phyloP scores from a whole-genome alignment of 2,888 invertebrate species.

The Cosmopolites sordidus region DNA sequence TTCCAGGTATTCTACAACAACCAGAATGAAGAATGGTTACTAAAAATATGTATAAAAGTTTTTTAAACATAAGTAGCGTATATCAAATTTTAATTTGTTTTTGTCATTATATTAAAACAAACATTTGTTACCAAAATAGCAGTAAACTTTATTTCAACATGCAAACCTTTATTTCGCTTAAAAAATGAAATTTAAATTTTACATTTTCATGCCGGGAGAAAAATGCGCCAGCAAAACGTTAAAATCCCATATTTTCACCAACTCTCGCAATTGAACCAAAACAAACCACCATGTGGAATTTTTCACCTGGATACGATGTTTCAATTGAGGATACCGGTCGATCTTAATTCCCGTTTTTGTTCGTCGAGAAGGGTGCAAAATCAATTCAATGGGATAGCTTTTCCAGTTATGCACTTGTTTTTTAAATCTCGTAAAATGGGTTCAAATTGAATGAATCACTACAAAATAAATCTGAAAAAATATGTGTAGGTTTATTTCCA shows the following conservation, averaged over 20 bases:
- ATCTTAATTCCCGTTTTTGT: not conserved
- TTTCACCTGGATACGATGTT: not conserved
- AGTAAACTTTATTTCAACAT: too few relatives aligned
- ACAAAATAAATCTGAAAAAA: too few relatives aligned
- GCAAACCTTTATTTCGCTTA: not conserved
- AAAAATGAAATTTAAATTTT: not conserved
- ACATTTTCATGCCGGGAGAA: not conserved
- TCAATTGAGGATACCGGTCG: not conserved
- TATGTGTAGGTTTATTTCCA: too few relatives aligned
- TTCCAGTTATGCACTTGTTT: not conserved
- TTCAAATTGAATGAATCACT: too few relatives aligned
- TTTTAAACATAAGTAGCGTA: too few relatives aligned
- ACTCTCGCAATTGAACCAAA: not conserved
- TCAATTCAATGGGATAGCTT: not conserved
- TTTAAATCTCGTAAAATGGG: too few relatives aligned
- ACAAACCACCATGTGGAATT: not conserved
- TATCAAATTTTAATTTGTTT: too few relatives aligned
- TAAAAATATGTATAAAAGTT: too few relatives aligned
- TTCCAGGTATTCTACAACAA: too few relatives aligned
- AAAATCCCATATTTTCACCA: not conserved
- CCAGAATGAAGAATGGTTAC: too few relatives aligned
- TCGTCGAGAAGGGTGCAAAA: not conserved
- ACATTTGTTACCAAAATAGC: too few relatives aligned
- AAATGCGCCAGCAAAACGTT: not conserved
- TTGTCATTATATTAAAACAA: too few relatives aligned